Evolutionary conservation across 2,113 vertebrate species (phyloP), one percentile per base, ranked within the genome.

Genomic region (Cnemophilus loriae): DNA sequence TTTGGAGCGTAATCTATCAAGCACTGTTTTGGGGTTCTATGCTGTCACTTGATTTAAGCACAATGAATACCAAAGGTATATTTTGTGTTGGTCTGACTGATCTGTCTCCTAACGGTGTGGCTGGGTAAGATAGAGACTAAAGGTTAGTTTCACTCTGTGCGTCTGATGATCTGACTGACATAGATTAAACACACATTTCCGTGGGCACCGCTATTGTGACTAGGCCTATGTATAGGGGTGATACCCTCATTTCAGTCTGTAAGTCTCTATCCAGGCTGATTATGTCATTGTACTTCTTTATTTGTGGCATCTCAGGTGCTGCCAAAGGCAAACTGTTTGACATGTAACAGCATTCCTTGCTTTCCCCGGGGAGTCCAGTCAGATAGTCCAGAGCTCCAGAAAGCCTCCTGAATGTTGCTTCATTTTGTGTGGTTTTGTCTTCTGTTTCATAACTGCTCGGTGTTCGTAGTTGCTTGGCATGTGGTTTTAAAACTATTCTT

Each of bases 271-370:
- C 18, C 10, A 26, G 23, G 5, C 10, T 53, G 57, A 73, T 42
- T 47, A 67, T 32, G 11, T 7, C 16, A 21, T 57, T 90, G 20
- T 39, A 3, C 16, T 67, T 44, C 41, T 26, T 64, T 55, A 42
- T 67, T 81, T 76, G 15, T 24, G 47, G 6, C 15, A n/a, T 23
- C n/a, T 39, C 63, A 3, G 37, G 16, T 44, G 14, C 19, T 84
- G 50, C 30, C 61, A 55, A 83, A 90, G 13, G 22, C 37, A 57
- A 57, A 84, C 8, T 37, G 2, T 64, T 44, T 65, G 26, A 2
- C 46, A 12, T 30, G 9, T 14, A 28, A 39, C 3, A 35, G 6
- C 0, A 0, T 83, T 74, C 55, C 26, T 50, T 37, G 12, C 33
- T 64, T 69, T 74, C 12, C 18, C 16, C 10, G 16, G 16, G 4